Base-by-base conservation (phyloP, 2,888 invertebrate species). In the Erebia epiphron region DNA sequence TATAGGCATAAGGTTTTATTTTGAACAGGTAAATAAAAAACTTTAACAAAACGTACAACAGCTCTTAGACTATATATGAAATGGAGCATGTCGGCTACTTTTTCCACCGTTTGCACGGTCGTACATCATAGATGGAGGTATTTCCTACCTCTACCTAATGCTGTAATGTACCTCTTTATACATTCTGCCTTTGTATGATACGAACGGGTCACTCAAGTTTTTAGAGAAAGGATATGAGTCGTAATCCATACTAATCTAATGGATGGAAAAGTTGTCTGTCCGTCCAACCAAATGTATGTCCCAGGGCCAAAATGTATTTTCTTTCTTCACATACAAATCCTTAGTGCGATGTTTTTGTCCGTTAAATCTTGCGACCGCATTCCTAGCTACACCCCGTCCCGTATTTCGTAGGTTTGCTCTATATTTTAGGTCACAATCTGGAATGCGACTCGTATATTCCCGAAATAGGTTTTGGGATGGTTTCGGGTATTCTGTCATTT, bases 41-140 rank as follows among this genome's bases (percentile, higher is more conserved):
- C 41, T 60, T 4, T 1, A 43, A 60, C 1, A 7, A 41, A 46
- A 0, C 8, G 18, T 2, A 2, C 18, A 46, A 0, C 14, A 49
- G 14, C 62, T 62, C 62, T 49, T 21, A 46, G 49, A 3, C 21
- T 49, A 46, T 26, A 2, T 64, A 54, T 64, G 54, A 64, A 64
- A 64, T 64, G 41, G 52, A 64, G 64, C 64, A 54, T 41, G 64
- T 64, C 52, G 64, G 64, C 64, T 54, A 35, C 41, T 64, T 64
- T 63, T 64, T 54, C 50, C 54, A 54, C 64, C 52, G 64, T 54
- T 64, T 64, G 52, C 54, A 41, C 64, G 35, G 35, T 13, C 64
- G 64, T 64, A 64, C 64, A 64, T 54, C 54, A 64, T 54, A 54
- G 41, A 41, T 13, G 2, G 64, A 54, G 64, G 54, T 35, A 54